These are phyloP conservation scores for Nothoprocta pentlandii DNA, from an alignment of 2,113 vertebrate species.

Conservation along the genomic window DNA sequence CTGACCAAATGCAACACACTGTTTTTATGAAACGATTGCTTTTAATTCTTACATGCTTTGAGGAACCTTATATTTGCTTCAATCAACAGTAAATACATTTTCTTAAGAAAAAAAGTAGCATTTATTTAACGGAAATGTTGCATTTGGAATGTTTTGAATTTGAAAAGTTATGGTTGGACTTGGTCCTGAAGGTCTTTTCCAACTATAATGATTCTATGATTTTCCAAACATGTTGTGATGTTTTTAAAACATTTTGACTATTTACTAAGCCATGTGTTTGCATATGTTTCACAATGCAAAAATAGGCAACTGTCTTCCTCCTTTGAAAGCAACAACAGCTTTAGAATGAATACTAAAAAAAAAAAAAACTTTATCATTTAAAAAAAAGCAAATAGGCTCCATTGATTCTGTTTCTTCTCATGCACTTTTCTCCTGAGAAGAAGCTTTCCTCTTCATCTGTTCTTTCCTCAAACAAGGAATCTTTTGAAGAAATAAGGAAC, in stretches of 20 bases:
- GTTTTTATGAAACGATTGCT: background rate
- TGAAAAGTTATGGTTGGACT: too few relatives aligned
- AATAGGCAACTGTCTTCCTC: background rate
- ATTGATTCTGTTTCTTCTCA: background rate
- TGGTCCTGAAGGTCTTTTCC: too few relatives aligned
- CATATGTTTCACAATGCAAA: too few relatives aligned
- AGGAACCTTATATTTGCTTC: background rate
- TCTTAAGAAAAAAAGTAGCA: background rate
- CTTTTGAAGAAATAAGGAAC: accelerated
- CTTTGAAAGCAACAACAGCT: too few relatives aligned
- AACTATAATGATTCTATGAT: too few relatives aligned
- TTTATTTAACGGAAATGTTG: background rate
- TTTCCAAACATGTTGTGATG: background rate
- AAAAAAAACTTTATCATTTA: background rate
- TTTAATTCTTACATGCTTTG: background rate
- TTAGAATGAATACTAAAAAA: background rate
- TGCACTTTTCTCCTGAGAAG: background rate
- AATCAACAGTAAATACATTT: background rate
- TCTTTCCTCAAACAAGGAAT: background rate
- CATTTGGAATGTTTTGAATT: too few relatives aligned
- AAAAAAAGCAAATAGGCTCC: background rate
- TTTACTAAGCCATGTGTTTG: background rate
- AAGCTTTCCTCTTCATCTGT: background rate
- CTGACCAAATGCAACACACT: accelerated
- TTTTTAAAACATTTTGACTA: background rate